Conservation (phyloP, 2,113 vertebrate species). For the Meles meles region DNA sequence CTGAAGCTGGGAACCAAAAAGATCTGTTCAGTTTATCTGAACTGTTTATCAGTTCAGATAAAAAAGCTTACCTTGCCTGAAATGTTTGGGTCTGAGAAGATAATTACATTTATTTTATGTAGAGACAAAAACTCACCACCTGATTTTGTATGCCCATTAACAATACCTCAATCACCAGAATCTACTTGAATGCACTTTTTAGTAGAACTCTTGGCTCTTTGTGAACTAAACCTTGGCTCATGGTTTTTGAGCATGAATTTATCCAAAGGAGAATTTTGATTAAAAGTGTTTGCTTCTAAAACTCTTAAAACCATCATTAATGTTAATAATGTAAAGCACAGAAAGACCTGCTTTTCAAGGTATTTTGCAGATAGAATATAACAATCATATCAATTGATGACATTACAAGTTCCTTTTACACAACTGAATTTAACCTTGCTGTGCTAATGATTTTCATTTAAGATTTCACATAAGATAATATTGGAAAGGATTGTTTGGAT, state of each 20-base stretch:
- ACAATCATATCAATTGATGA: neutral
- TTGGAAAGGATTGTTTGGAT: neutral
- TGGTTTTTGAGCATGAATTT: neutral
- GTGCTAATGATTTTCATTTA: neutral
- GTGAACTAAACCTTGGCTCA: neutral
- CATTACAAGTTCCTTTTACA: neutral
- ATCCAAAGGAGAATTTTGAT: neutral
- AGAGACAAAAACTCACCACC: neutral
- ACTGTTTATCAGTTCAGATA: neutral
- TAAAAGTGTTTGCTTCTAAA: conserved; percentile 19
- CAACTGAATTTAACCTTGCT: neutral
- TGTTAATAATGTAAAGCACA: accelerated
- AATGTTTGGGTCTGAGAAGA: neutral
- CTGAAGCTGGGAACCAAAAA: neutral
- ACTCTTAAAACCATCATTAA: neutral
- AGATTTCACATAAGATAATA: neutral
- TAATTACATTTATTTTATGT: neutral
- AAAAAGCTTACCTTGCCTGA: neutral
- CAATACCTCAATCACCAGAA: neutral
- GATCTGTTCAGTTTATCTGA: neutral
- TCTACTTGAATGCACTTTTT: neutral
- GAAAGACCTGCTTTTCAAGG: neutral
- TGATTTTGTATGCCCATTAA: neutral
- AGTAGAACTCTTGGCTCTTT: neutral
- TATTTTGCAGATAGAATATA: neutral